phyloP scores from a whole-genome alignment of 2,888 invertebrate genomes.

The Catocala nupta region DNA sequence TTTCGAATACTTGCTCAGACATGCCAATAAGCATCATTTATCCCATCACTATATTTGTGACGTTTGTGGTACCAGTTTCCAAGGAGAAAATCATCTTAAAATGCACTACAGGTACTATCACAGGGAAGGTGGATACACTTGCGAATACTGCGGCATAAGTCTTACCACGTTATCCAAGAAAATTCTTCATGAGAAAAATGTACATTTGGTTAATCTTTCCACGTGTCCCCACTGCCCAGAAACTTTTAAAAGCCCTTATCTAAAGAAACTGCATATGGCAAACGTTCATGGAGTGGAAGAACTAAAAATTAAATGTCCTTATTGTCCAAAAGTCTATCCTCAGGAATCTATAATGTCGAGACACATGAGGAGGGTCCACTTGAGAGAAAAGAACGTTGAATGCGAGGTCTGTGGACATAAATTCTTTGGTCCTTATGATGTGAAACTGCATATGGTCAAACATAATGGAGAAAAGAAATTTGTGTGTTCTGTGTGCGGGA shows the following conservation, averaged over 20 bases:
- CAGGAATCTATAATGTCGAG: conserved; percentile 88
- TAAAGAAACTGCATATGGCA: conserved; percentile 78
- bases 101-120: conserved; percentile 84
- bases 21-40: conserved; percentile 80
- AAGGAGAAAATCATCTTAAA: conserved; percentile 81
- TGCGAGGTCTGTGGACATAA: conserved; percentile 81
- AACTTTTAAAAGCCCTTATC: conserved; percentile 79
- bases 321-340: conserved; percentile 81
- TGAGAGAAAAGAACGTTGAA: conserved; percentile 81
- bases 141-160: conserved; percentile 82
- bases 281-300: conserved; percentile 80
- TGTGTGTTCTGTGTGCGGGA: conserved; percentile 87
- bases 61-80: conserved; percentile 81
- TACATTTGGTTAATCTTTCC: conserved; percentile 74
- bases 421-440: conserved; percentile 79
- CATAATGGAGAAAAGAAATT: conserved; percentile 87
- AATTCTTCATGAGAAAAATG: conserved; percentile 79
- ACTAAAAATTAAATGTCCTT: conserved; percentile 79
- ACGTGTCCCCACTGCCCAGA: conserved; percentile 79
- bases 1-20: conserved; percentile 78
- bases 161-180: conserved; percentile 80
- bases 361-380: conserved; percentile 88
- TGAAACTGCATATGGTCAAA: conserved; percentile 83
- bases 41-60: conserved; percentile 83
- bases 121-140: conserved; percentile 77